Evolutionary conservation across 2,797 vertebrate species (phyloP).

Genomic region (Ctenosaura bakeri): DNA sequence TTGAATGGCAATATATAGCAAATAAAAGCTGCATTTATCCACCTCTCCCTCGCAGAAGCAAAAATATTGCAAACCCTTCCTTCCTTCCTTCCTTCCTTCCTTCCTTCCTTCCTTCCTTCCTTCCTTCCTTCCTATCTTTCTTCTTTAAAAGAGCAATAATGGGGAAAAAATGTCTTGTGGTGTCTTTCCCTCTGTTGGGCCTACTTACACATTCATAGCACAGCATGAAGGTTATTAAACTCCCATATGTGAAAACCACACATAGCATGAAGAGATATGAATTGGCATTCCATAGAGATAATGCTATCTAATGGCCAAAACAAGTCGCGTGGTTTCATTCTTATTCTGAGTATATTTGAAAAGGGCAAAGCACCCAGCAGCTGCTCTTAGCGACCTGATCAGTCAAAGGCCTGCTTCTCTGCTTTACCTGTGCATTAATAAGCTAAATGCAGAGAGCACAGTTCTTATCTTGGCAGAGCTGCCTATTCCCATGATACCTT

Average conservation of each 20-base stretch:
- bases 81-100: conserved; percentile 70
- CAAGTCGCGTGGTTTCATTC: conserved; percentile 77
- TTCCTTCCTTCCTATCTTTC: conserved; percentile 67
- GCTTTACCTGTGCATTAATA: conserved; percentile 68
- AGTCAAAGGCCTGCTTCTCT: conserved; percentile 56
- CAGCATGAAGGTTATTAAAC: conserved; percentile 87
- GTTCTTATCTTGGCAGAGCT: conserved; percentile 64
- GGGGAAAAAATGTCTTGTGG: conserved; percentile 82
- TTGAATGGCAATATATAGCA: conserved; percentile 44
- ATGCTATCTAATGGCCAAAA: conserved; percentile 85
- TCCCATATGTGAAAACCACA: conserved; percentile 83
- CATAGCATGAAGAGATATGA: conserved; percentile 83
- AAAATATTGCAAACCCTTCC: conserved; percentile 62
- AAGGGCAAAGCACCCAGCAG: conserved; percentile 73
- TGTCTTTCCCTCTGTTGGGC: conserved; percentile 73
- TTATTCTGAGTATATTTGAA: conserved; percentile 74
- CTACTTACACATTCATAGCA: conserved; percentile 85
- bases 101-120: conserved; percentile 65
- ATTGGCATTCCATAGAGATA: conserved; percentile 84
- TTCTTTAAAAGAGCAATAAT: conserved; percentile 80
- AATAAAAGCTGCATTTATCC: conserved; percentile 56
- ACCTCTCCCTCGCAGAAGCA: conserved; percentile 48
- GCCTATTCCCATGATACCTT: conserved; percentile 59
- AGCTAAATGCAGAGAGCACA: conserved; percentile 61
- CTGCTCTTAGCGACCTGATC: conserved; percentile 57